A percentile compares a stretch with the other conserved stretches of the same genome.
Conservation (phyloP, 2,888 invertebrate species). For the Papilio demoleus region DNA sequence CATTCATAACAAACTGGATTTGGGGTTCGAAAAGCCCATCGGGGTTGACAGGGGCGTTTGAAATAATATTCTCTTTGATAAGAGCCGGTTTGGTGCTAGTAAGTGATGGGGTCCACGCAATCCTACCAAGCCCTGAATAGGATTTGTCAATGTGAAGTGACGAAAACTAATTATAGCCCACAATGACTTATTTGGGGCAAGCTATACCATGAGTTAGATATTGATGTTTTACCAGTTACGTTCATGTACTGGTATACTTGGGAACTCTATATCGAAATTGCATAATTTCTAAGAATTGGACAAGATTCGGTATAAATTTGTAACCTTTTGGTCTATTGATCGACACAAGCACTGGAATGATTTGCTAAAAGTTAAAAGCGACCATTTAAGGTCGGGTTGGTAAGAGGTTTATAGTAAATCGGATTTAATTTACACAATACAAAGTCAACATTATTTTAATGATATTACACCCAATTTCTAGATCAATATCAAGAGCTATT, state of each 20-base stretch:
- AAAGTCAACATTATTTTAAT: neutral
- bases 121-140: slow-evolving; percentile 66
- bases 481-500: neutral
- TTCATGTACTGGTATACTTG: slow-evolving; percentile 7
- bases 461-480: neutral
- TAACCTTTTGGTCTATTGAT: neutral
- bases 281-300: neutral
- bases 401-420: slow-evolving; percentile 10
- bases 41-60: slow-evolving; percentile 83
- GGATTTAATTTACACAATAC: slow-evolving; percentile 4
- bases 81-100: slow-evolving; percentile 72
- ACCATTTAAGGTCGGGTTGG: slow-evolving; percentile 15
- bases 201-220: slow-evolving; percentile 58
- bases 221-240: slow-evolving; percentile 44
- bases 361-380: neutral
- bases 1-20: slow-evolving; percentile 84
- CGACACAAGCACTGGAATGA: neutral
- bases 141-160: slow-evolving; percentile 82
- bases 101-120: slow-evolving; percentile 73
- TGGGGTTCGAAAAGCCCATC: slow-evolving; percentile 80
- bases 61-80: slow-evolving; percentile 84
- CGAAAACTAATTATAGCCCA: slow-evolving; percentile 81
- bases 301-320: neutral
- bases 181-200: slow-evolving; percentile 70
- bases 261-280: neutral